phyloP scores from a whole-genome alignment of 2,797 vertebrate species.

The Saxicola maurus region DNA sequence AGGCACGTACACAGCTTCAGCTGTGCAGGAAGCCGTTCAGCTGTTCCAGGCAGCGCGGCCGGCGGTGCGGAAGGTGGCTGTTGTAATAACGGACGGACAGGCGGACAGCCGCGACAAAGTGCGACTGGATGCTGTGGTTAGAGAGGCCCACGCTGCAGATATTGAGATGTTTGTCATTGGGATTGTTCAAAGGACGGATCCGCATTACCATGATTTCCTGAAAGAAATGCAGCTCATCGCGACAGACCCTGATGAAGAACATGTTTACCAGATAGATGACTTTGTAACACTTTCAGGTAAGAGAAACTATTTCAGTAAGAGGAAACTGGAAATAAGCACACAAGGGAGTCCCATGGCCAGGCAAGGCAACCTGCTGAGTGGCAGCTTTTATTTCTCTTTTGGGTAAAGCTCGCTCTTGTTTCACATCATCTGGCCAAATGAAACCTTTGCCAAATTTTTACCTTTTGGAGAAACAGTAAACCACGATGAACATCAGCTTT shows the following conservation, averaged over 20 bases:
- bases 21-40: constrained; percentile 72
- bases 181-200: constrained; percentile 74
- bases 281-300: constrained; percentile 71
- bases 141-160: constrained; percentile 49
- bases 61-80: constrained; percentile 75
- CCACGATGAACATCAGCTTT: neutral
- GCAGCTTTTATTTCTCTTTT: neutral
- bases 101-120: constrained; percentile 73
- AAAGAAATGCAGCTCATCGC: constrained; percentile 82
- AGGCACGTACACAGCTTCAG: constrained; percentile 83
- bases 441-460: neutral
- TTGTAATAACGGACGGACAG: constrained; percentile 83
- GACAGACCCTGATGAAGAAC: constrained; percentile 77
- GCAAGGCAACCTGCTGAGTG: neutral
- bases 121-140: constrained; percentile 65
- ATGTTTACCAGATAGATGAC: constrained; percentile 81
- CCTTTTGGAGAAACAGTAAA: neutral
- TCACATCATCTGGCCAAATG: neutral
- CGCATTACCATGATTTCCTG: constrained; percentile 70
- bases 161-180: constrained; percentile 84
- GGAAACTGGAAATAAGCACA: neutral
- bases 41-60: constrained; percentile 71
- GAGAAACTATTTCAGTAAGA: neutral
- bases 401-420: neutral
- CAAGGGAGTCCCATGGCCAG: neutral